Base-by-base conservation (phyloP, 2,888 invertebrate genomes). In the Thyatira batis region DNA sequence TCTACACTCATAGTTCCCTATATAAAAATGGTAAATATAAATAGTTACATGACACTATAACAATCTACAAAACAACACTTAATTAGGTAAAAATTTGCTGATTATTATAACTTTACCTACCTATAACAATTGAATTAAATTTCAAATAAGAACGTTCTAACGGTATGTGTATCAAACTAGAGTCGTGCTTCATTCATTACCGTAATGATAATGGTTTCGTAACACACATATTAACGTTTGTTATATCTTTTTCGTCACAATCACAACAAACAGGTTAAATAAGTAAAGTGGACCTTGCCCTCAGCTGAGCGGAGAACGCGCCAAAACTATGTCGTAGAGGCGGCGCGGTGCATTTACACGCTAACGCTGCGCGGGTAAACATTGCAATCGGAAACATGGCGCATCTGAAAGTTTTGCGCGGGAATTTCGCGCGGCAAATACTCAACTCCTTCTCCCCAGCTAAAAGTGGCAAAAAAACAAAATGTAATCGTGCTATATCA, bases 341-440 rank as follows among this genome's bases (percentile, higher is more conserved):
- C 72, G 68, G 62, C 65, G 56, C 68, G 63, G 66, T 65, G 76
- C 86, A 86, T 80, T 87, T 67, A 76, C 71, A 72, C 72, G 76
- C 73, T 61, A 74, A 69, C 81, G 65, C 63, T 78, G 64, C 77
- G 76, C 83, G 77, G 72, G 80, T 67, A 77, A 80, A 83, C 82
- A 86, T 67, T 61, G 65, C 68, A 54, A 61, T 68, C 74, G 73
- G 65, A 72, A 83, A 76, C 67, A 91, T 90, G 91, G 87, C 90
- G 60, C 83, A 84, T 78, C 80, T 90, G 69, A 91, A 91, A 86
- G 80, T 87, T 75, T 78, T 92, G 73, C 90, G 91, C 85, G 87
- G 87, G 70, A 89, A 75, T 70, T 65, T 87, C 58, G 80, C 87
- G 79, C 86, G 87, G 62, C 81, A 86, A 73, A 69, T 91, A 57